phyloP scores from a whole-genome alignment of 1,140 invertebrate species.

The Andrena cerasifolii region DNA sequence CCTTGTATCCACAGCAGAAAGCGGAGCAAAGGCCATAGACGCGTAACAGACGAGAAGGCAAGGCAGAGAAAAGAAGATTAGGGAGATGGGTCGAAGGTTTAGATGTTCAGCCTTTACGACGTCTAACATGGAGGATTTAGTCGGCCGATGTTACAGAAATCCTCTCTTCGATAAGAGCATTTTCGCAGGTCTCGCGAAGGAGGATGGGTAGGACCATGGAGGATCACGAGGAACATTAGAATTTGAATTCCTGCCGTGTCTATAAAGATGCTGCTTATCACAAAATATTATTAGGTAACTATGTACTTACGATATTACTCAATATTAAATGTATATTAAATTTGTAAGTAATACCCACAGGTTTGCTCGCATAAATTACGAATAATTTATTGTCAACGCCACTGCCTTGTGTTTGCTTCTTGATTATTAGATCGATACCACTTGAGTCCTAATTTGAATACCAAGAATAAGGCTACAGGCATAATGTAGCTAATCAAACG shows the following conservation, averaged over 20 bases:
- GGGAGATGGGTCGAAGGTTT: slow-evolving; percentile 22
- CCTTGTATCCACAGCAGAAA: neutral
- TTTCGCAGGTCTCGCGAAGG: slow-evolving; percentile 34
- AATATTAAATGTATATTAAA: too few relatives aligned
- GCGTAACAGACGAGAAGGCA: neutral
- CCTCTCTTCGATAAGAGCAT: slow-evolving; percentile 46
- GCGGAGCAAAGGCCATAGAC: neutral
- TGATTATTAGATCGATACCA: too few relatives aligned
- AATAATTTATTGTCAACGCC: too few relatives aligned
- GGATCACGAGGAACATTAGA: neutral
- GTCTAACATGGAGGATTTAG: slow-evolving; percentile 46
- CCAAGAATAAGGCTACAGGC: too few relatives aligned
- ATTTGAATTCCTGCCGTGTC: neutral
- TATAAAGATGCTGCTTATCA: too few relatives aligned
- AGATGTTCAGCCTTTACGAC: slow-evolving; percentile 43
- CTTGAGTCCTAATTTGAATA: too few relatives aligned
- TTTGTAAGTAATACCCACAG: too few relatives aligned
- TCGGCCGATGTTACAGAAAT: slow-evolving; percentile 52
- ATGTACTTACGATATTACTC: too few relatives aligned
- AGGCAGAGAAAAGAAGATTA: slow-evolving; percentile 20
- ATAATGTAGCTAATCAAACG: too few relatives aligned
- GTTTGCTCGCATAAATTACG: too few relatives aligned
- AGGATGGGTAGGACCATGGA: neutral
- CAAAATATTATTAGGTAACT: too few relatives aligned
- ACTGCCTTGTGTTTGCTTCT: too few relatives aligned